A percentile compares a stretch with the other conserved stretches of the same genome.
Conservation (phyloP, 2,797 vertebrate genomes). For the Gallinago stenura region DNA sequence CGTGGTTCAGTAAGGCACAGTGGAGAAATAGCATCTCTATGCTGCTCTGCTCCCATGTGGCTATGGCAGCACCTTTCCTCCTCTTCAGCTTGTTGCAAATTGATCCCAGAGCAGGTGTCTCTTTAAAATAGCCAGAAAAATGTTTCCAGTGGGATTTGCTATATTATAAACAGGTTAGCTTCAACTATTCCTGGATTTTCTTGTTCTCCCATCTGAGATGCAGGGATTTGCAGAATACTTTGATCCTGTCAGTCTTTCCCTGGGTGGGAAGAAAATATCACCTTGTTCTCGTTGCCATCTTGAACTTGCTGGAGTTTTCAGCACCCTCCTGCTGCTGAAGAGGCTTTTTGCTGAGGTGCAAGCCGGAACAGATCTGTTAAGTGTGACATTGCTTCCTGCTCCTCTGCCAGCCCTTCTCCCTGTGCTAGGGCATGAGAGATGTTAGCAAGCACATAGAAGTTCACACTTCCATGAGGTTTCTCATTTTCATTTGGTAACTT, state of each 20-base stretch:
- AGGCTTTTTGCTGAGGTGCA: neutral
- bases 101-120: neutral
- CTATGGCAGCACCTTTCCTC: neutral
- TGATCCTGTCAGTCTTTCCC: neutral
- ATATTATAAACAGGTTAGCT: neutral
- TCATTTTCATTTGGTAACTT: neutral
- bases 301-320: neutral
- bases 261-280: neutral
- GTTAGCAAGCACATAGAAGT: neutral
- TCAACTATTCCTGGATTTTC: neutral
- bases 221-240: neutral
- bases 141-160: neutral
- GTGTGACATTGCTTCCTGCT: neutral
- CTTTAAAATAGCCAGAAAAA: neutral
- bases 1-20: neutral
- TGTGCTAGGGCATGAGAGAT: neutral
- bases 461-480: neutral
- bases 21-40: neutral
- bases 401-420: neutral
- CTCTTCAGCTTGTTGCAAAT: neutral
- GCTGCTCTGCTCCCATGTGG: neutral
- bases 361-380: neutral
- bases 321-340: neutral
- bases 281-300: neutral
- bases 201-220: neutral